Conservation (phyloP, 2,113 vertebrate genomes). For the Cranoglanis bouderius region DNA sequence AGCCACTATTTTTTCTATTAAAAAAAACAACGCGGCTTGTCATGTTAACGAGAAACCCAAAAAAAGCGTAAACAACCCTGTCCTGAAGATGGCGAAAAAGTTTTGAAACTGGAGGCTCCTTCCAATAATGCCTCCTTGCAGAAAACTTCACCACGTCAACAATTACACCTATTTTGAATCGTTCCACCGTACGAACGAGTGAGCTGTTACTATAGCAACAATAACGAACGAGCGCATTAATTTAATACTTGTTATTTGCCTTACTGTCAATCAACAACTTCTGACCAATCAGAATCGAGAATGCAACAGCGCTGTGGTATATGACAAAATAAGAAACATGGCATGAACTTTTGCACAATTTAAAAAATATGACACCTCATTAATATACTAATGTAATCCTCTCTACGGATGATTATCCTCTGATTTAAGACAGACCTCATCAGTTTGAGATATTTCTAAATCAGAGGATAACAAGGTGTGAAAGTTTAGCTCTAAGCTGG, state of each 20-base stretch:
- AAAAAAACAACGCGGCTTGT: background rate
- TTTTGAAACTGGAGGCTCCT: background rate
- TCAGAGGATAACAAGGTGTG: conserved; percentile 29
- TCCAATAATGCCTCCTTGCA: background rate
- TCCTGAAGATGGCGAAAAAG: background rate
- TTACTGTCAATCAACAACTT: background rate
- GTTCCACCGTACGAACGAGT: background rate
- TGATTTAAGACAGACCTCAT: conserved; percentile 46
- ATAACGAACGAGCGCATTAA: background rate
- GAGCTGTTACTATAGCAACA: background rate
- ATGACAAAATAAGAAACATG: background rate
- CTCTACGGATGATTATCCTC: conserved; percentile 26
- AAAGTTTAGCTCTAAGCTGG: conserved; percentile 27
- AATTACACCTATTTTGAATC: background rate
- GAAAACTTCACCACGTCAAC: background rate
- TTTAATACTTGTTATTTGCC: background rate
- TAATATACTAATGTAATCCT: conserved; percentile 39
- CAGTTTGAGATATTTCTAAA: conserved; percentile 37
- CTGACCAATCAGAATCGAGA: background rate
- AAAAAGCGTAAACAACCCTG: background rate
- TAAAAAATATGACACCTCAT: conserved; percentile 32
- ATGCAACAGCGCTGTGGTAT: background rate
- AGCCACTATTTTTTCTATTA: background rate
- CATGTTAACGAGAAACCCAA: background rate
- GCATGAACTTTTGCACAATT: background rate